Evolutionary conservation across 2,113 vertebrate species (phyloP), one percentile per base, ranked within the genome.

Genomic region (Bos indicus): DNA sequence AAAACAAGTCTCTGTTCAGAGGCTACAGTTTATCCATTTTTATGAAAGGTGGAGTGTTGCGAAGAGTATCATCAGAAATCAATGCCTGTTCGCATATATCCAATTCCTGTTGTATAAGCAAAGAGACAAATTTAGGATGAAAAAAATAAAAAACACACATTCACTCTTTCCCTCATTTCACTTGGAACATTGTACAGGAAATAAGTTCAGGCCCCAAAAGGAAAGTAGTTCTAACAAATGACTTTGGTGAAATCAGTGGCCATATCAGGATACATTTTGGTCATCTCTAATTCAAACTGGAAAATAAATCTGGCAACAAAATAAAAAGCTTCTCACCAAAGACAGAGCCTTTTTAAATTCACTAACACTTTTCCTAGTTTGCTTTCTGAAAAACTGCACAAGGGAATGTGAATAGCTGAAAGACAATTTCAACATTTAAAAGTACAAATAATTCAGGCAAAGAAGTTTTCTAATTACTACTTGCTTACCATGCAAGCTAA

Each of bases 271-370:
- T 59, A 81, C n/a, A 95, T 80, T 71, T 67, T 80, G 11, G 78
- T 93, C 15, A 40, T 59, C 28, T 97, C 87, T 77, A 77, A 92
- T 80, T 84, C 28, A 81, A 94, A 97, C 51, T 87, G 9, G 77
- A 93, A 97, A 94, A 78, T 87, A 94, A 96, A 88, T 33, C 36
- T 93, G 40, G 21, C 26, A 80, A 87, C 19, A 80, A 52, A 94
- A 64, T 30, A 77, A 52, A 92, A 33, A 46, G 30, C n/a, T 46
- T 90, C 23, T 81, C 23, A 83, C 16, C 62, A 59, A 93, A 77
- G 21, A 40, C 9, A 82, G 25, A 92, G 56, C 60, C 36, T 52
- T 80, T 52, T 46, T 64, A 86, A 91, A 84, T 60, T 64, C 43
- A 88, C 60, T 87, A 57, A 52, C 21, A 71, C 36, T 97, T 92